A percentile compares a stretch with the other conserved stretches of the same genome.
Evolutionary conservation across 1,140 invertebrate species (phyloP).

Genomic region (Lordiphosa clarofinis): DNA sequence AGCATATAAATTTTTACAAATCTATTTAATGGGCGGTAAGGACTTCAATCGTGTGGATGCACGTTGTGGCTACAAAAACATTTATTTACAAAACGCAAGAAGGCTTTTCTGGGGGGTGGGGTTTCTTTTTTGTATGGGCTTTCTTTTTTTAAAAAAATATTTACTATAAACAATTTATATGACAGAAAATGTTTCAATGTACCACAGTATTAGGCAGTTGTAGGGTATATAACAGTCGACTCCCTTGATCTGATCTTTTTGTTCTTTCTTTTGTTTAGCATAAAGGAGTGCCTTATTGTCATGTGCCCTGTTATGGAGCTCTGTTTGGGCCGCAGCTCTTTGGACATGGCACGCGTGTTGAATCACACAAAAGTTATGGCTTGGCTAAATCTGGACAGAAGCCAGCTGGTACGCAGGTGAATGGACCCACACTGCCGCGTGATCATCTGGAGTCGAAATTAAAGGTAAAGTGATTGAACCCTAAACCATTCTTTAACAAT

Average conservation of each 20-base stretch:
- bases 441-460: constrained; percentile 89
- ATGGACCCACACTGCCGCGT: constrained; percentile 81
- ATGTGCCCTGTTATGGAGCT: constrained; percentile 94
- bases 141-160: no score
- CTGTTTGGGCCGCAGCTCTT: constrained; percentile 92
- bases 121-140: no score
- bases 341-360: constrained; percentile 92
- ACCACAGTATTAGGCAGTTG: no score
- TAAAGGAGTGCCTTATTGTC: constrained; percentile 94
- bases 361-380: constrained; percentile 92
- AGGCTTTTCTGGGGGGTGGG: no score
- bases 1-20: no score
- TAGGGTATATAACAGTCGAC: constrained; percentile 23
- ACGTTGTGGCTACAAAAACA: no score
- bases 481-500: background rate
- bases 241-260: background rate
- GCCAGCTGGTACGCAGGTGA: constrained; percentile 47
- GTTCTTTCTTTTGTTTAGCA: constrained; percentile 83
- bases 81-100: no score
- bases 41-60: no score
- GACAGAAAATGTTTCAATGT: no score
- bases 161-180: no score
- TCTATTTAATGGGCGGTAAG: no score
- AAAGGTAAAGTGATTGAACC: constrained; percentile 79
- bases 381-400: constrained; percentile 82